These are phyloP conservation scores for Ictalurus punctatus DNA, from an alignment of 2,113 vertebrate species.

Conservation along the genomic window DNA sequence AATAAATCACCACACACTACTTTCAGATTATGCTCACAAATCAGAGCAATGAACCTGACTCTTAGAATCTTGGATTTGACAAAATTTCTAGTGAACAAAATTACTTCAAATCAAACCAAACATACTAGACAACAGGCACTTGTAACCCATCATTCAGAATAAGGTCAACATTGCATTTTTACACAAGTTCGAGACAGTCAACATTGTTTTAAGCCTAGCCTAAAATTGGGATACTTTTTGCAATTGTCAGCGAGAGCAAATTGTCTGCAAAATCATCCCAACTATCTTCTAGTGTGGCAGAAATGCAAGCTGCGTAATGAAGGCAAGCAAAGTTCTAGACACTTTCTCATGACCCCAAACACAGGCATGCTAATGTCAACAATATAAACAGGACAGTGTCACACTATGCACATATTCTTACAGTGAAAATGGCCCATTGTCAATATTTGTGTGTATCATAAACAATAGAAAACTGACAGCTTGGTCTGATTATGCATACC, in stretches of 20 bases:
- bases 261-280: neutral
- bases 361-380: slow-evolving; percentile 48
- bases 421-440: neutral
- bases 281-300: neutral
- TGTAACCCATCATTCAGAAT: too few relatives aligned
- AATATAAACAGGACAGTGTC: slow-evolving; percentile 58
- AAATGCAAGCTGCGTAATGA: slow-evolving; percentile 35
- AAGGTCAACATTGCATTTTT: neutral
- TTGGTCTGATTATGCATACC: neutral
- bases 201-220: neutral
- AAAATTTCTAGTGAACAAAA: neutral
- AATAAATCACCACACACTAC: neutral
- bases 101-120: neutral
- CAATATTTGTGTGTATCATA: neutral
- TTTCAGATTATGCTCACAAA: neutral
- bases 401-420: neutral
- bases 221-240: neutral
- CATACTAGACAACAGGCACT: neutral
- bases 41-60: too few relatives aligned
- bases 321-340: slow-evolving; percentile 60
- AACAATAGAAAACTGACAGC: neutral
- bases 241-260: neutral
- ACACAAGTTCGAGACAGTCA: neutral
- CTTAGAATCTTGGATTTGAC: too few relatives aligned
- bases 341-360: slow-evolving; percentile 58